These are phyloP conservation scores for Euura lappo DNA, from an alignment of 1,140 invertebrate species.

Conservation along the genomic window DNA sequence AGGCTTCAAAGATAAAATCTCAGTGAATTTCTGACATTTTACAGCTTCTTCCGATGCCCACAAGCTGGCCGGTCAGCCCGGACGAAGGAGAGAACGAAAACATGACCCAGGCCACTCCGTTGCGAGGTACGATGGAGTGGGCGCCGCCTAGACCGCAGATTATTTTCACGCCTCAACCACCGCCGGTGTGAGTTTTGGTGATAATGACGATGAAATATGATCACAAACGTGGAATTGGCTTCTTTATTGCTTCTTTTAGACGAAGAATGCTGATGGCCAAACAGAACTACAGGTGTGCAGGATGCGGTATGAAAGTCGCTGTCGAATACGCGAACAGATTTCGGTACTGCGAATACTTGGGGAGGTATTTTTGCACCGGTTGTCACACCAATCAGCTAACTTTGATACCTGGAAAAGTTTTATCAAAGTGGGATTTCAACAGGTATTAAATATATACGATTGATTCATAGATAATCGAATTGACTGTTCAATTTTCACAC, in stretches of 20 bases:
- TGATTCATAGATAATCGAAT: neutral
- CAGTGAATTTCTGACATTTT: slow-evolving; percentile 12
- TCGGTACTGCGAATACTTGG: slow-evolving; percentile 86
- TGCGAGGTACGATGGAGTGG: slow-evolving; percentile 82
- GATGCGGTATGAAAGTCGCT: slow-evolving; percentile 83
- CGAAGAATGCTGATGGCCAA: slow-evolving; percentile 70
- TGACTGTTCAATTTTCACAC: slow-evolving; percentile 9
- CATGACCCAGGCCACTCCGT: slow-evolving; percentile 57
- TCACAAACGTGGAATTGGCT: neutral
- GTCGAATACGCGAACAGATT: slow-evolving; percentile 73
- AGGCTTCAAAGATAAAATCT: neutral
- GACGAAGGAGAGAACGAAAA: slow-evolving; percentile 62
- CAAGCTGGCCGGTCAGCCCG: slow-evolving; percentile 70
- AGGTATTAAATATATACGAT: slow-evolving; percentile 51
- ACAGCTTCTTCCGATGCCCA: slow-evolving; percentile 76
- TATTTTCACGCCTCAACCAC: slow-evolving; percentile 80
- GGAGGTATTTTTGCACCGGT: slow-evolving; percentile 88
- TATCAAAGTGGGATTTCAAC: slow-evolving; percentile 64
- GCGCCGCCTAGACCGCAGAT: slow-evolving; percentile 86
- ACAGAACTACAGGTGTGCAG: slow-evolving; percentile 85
- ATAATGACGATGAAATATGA: slow-evolving; percentile 4
- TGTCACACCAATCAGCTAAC: slow-evolving; percentile 82
- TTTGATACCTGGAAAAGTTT: slow-evolving; percentile 78
- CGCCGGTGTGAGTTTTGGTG: slow-evolving; percentile 66
- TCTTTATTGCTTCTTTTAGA: slow-evolving; percentile 50